Percentiles rank a stretch among this genome's conserved stretches.
These are phyloP conservation scores for Lethrus apterus DNA, from an alignment of 1,140 invertebrate genomes.

Conservation along the genomic window DNA sequence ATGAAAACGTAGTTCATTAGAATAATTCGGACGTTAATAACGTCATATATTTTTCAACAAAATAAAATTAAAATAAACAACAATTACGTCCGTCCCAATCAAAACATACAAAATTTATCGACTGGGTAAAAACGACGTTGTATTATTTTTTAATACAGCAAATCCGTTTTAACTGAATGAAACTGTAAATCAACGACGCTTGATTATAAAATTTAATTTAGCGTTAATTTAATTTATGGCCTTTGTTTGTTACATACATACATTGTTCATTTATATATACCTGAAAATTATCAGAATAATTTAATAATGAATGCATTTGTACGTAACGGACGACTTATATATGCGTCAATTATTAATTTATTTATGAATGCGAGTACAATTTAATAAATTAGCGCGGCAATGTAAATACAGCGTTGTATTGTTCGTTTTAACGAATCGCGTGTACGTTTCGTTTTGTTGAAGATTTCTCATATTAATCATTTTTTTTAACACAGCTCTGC, in stretches of 20 bases:
- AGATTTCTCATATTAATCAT: too few species aligned
- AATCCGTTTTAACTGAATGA: slow-evolving; percentile 6
- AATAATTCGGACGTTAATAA: too few species aligned
- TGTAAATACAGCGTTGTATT: neutral
- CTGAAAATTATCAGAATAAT: slow-evolving; percentile 13
- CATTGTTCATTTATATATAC: slow-evolving; percentile 14
- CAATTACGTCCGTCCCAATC: too few species aligned
- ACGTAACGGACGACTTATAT: neutral
- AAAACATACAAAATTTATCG: too few species aligned
- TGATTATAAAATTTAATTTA: slow-evolving; percentile 27
- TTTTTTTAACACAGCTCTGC: too few species aligned
- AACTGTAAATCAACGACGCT: slow-evolving; percentile 14
- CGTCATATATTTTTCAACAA: too few species aligned
- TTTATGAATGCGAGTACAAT: neutral
- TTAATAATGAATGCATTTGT: slow-evolving; percentile 11
- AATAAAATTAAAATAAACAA: too few species aligned
- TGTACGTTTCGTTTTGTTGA: neutral
- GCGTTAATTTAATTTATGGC: slow-evolving; percentile 29
- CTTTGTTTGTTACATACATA: slow-evolving; percentile 17
- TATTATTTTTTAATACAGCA: too few species aligned
- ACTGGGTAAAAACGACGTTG: too few species aligned
- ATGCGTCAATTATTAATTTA: neutral
- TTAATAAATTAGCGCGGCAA: neutral
- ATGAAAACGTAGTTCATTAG: too few species aligned
- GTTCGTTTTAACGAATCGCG: neutral